Evolutionary conservation across 2,113 vertebrate species (phyloP), one percentile per base, ranked within the genome.

Genomic region (Eupsittula cactorum): DNA sequence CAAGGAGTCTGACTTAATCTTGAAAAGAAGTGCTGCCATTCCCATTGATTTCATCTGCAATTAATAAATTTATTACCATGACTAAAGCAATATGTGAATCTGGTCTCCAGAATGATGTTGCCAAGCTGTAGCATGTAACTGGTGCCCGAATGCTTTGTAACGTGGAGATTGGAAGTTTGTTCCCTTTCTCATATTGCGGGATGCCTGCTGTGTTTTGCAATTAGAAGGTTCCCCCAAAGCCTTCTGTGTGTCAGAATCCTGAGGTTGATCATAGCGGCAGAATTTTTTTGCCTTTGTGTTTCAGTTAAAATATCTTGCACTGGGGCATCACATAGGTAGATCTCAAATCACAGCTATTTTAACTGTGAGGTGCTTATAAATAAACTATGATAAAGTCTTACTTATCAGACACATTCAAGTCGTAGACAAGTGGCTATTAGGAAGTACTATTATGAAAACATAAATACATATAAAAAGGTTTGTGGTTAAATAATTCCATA

Each of bases 301-400:
- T 97, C 92, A 97, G 73, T 94, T 90, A 86, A 94, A 96, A 55
- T 49, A 88, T 60, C 96, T 96, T 92, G 87, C 46, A 59, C 18
- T 64, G 42, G 67, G 53, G 9, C 62, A 82, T 88, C 93, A 80
- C 44, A n/a, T 47, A 42, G 35, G 50, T 82, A 73, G 49, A 69
- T 75, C 20, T 96, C 76, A 86, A 41, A 87, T 94, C 88, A 82
- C 49, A 82, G 63, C 53, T 71, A 52, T 65, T 78, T 96, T 78
- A 86, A 84, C 60, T 90, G 31, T 88, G 81, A 95, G 78, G 41
- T 76, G 65, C 76, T 92, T 95, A 80, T 90, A 86, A 97, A 94
- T 95, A 95, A 96, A 93, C 35, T 70, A 29, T 78, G 71, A 55
- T 73, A 76, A 95, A 90, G 47, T 82, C 64, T 88, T 95, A 39